A percentile compares a stretch with the other conserved stretches of the same genome.
phyloP scores from a whole-genome alignment of 2,888 invertebrate species.

The Rhamnusium bicolor region DNA sequence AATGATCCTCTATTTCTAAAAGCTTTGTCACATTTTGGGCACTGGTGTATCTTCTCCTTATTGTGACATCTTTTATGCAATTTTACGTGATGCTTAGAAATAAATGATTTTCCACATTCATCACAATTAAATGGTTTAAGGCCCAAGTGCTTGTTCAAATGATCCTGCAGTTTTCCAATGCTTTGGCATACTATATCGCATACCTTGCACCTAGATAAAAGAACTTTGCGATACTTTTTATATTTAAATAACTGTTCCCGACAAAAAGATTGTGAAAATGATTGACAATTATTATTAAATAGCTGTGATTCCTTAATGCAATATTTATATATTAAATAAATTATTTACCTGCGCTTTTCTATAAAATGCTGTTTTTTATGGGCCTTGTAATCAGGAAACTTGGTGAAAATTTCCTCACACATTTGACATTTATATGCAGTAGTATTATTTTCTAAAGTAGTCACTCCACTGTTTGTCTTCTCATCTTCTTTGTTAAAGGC shows the following conservation, averaged over 20 bases:
- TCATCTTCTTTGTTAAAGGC: slow-evolving; percentile 39
- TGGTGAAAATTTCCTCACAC: slow-evolving; percentile 53
- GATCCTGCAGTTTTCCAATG: slow-evolving; percentile 58
- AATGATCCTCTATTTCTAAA: slow-evolving; percentile 59
- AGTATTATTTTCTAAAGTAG: slow-evolving; percentile 34
- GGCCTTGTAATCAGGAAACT: slow-evolving; percentile 54
- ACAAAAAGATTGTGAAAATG: too few species aligned
- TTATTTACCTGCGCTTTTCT: slow-evolving; percentile 55
- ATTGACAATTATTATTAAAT: too few species aligned
- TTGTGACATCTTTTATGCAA: slow-evolving; percentile 60
- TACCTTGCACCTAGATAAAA: slow-evolving; percentile 54
- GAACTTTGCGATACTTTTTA: too few species aligned
- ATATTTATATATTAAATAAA: too few species aligned
- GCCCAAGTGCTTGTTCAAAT: slow-evolving; percentile 60
- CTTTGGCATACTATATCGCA: slow-evolving; percentile 60
- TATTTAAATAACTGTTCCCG: too few species aligned
- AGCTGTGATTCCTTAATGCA: too few species aligned
- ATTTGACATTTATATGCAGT: slow-evolving; percentile 52
- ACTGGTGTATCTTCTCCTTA: slow-evolving; percentile 56
- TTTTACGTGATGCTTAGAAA: slow-evolving; percentile 58
- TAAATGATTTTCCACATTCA: slow-evolving; percentile 59
- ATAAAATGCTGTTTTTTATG: slow-evolving; percentile 59
- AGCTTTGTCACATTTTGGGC: slow-evolving; percentile 59
- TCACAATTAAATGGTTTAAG: slow-evolving; percentile 60
- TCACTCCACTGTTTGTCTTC: slow-evolving; percentile 35